Evolutionary conservation across 2,113 vertebrate species (phyloP).

Genomic region (Oryzias curvinotus): DNA sequence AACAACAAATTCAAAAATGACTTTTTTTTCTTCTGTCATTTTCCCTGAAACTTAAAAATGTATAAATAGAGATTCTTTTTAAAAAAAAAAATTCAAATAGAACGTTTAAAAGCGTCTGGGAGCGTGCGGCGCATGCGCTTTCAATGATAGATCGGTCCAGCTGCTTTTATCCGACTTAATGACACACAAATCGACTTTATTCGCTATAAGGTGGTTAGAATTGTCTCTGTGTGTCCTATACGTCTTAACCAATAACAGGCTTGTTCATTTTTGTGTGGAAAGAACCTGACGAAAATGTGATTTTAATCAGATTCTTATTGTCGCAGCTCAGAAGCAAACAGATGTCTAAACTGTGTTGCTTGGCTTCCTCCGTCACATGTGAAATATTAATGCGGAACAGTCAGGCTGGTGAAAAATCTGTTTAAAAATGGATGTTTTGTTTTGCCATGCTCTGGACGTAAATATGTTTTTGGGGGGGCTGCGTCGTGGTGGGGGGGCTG

Average conservation of each 20-base stretch:
- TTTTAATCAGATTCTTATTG: background rate
- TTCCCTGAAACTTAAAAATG: no score
- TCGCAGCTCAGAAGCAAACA: constrained; percentile 6
- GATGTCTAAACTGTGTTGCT: constrained; percentile 44
- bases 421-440: constrained; percentile 70
- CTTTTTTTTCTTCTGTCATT: no score
- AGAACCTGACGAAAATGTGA: background rate
- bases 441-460: constrained; percentile 58
- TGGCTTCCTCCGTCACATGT: constrained; percentile 46
- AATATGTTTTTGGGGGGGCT: constrained; percentile 41
- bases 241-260: no score
- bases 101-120: no score
- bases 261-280: constrained; percentile 44
- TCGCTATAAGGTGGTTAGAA: no score
- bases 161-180: constrained; percentile 44
- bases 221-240: no score
- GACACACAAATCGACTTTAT: no score
- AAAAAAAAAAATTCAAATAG: no score
- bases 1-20: no score
- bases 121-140: constrained; percentile 18
- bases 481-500: constrained; percentile 62
- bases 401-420: constrained; percentile 54
- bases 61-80: no score
- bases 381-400: constrained; percentile 67
- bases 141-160: constrained; percentile 72